Evolutionary conservation across 2,888 invertebrate genomes (phyloP), one percentile per base, ranked within the genome.

Genomic region (Hydroisotoma schaefferi): DNA sequence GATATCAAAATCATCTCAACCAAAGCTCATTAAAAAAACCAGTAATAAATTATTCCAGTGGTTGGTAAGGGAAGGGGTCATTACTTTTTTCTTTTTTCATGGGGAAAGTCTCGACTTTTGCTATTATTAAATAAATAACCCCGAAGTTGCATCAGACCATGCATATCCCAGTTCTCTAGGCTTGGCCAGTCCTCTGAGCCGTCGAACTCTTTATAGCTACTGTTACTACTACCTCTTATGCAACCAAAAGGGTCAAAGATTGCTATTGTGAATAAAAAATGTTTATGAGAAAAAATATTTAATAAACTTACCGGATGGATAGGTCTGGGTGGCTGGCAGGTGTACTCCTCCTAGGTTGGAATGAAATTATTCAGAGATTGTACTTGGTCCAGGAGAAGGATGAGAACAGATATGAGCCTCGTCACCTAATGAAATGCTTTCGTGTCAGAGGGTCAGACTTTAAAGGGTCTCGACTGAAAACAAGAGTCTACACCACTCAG

Each of bases 371-470:
- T n/a, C n/a, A n/a, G n/a, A n/a, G n/a, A 15, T 8, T 5, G 23
- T 15, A 46, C 23, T 46, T 22, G 43, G 43, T 6, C 43, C 23
- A 12, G 23, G 46, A 46, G 46, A 25, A 46, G 46, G 51, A 33
- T 33, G 51, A 28, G 29, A 29, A 33, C 51, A 15, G 22, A 18
- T 18, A 23, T 18, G 37, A 33, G 12, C 37, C 51, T 23, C 29
- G 51, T 52, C 51, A 37, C 37, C 51, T 52, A 52, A 52, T 52
- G 51, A 52, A 52, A 29, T 29, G 10, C 33, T 29, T 33, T 52
- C 15, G 18, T n/a, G 37, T 33, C 22, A 18, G 15, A 12, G 12
- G 28, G 22, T 20, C 29, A 20, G 37, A 23, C 29, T 52, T 52
- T 52, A 52, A 52, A 40, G 40, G 40, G 40, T 40, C 40, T 15